phyloP scores from a whole-genome alignment of 2,888 invertebrate species.

The Lepidocyrtoides sp. region DNA sequence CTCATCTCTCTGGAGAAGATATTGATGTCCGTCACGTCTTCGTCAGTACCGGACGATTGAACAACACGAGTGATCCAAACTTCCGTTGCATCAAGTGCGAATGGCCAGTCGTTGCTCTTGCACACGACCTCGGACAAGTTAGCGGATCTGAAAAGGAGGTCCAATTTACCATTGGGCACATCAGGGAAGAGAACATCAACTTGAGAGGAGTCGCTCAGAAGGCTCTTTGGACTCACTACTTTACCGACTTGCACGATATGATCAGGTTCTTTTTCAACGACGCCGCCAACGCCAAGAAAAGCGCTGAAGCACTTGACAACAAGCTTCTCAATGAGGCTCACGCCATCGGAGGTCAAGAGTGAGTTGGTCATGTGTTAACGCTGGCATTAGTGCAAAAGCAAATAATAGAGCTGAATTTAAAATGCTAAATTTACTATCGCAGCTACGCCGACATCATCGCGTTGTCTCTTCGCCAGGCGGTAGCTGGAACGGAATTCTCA shows the following conservation, averaged over 20 bases:
- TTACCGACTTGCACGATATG: slow-evolving; percentile 45
- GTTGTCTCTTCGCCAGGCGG: slow-evolving; percentile 81
- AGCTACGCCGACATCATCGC: slow-evolving; percentile 81
- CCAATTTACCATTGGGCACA: slow-evolving; percentile 80
- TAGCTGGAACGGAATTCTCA: slow-evolving; percentile 79
- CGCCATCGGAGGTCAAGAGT: slow-evolving; percentile 76
- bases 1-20: slow-evolving; percentile 71
- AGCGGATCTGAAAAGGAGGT: slow-evolving; percentile 10
- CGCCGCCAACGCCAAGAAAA: slow-evolving; percentile 23
- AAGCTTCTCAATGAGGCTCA: slow-evolving; percentile 79
- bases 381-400: too few species aligned
- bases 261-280: slow-evolving; percentile 81
- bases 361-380: background rate
- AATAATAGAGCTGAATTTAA: too few species aligned
- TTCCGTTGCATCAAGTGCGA: slow-evolving; percentile 79
- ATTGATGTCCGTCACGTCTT: slow-evolving; percentile 65
- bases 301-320: slow-evolving; percentile 72
- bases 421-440: too few species aligned
- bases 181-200: slow-evolving; percentile 81
- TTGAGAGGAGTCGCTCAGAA: slow-evolving; percentile 67
- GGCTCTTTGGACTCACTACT: slow-evolving; percentile 81
- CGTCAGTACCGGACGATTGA: slow-evolving; percentile 61
- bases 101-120: slow-evolving; percentile 81
- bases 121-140: slow-evolving; percentile 79
- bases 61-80: slow-evolving; percentile 79